Conservation (phyloP, 1,140 invertebrate species). For the Diabrotica undecimpunctata region DNA sequence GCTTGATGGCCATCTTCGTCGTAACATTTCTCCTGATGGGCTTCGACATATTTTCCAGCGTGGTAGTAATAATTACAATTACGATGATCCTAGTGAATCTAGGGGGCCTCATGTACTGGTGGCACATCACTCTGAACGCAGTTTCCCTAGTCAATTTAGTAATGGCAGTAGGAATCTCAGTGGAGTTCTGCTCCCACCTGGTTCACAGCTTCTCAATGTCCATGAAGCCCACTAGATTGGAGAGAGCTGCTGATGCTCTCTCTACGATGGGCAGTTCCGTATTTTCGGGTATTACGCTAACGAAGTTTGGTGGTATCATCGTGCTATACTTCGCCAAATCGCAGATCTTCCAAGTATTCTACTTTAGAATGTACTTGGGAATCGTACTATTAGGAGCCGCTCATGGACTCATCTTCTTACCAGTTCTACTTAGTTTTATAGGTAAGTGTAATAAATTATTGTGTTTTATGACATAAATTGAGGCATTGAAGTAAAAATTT, state of each 20-base stretch:
- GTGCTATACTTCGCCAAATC: slow-evolving; percentile 94
- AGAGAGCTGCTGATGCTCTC: slow-evolving; percentile 78
- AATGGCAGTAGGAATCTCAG: slow-evolving; percentile 97
- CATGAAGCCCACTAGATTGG: slow-evolving; percentile 63
- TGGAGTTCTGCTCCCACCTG: slow-evolving; percentile 98
- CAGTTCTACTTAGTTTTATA: slow-evolving; percentile 92
- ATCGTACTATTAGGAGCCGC: slow-evolving; percentile 95
- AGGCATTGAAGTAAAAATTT: too few relatives aligned
- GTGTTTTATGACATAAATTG: too few relatives aligned
- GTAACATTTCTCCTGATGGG: slow-evolving; percentile 94
- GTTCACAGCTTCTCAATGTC: slow-evolving; percentile 88
- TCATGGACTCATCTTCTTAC: slow-evolving; percentile 94
- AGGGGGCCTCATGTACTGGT: slow-evolving; percentile 95
- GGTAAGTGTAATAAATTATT: slow-evolving; percentile 62
- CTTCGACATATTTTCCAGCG: slow-evolving; percentile 84
- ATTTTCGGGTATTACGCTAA: slow-evolving; percentile 94
- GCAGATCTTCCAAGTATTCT: slow-evolving; percentile 96
- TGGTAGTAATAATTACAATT: slow-evolving; percentile 88
- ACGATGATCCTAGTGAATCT: slow-evolving; percentile 91
- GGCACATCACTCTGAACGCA: slow-evolving; percentile 93
- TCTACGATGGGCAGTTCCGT: slow-evolving; percentile 93
- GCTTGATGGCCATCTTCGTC: slow-evolving; percentile 86
- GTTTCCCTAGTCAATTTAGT: slow-evolving; percentile 97
- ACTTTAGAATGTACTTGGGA: slow-evolving; percentile 97
- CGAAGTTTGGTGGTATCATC: slow-evolving; percentile 93